Evolutionary conservation across 2,113 vertebrate species (phyloP).

Genomic region (Oreochromis tanganicae): DNA sequence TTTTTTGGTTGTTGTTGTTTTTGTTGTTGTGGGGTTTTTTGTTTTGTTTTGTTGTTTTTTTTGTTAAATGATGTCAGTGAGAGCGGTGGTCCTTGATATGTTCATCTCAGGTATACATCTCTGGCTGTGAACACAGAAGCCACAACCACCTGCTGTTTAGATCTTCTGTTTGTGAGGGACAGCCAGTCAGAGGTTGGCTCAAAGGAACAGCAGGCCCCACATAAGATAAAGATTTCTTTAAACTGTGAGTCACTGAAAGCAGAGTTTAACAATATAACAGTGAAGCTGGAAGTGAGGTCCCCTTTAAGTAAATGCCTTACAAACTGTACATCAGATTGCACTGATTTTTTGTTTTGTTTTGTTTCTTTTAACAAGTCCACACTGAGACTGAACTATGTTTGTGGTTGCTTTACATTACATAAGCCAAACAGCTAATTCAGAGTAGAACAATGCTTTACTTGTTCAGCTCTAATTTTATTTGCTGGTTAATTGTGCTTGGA

Average conservation of each 20-base stretch:
- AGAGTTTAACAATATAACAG: background rate
- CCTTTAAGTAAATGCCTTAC: background rate
- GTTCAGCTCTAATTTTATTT: slow-evolving; percentile 8
- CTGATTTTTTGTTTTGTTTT: fast-evolving
- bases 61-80: fast-evolving
- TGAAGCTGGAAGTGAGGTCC: background rate
- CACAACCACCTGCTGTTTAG: background rate
- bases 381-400: background rate
- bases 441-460: slow-evolving; percentile 1
- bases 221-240: background rate
- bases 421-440: background rate
- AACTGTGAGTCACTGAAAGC: background rate
- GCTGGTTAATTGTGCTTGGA: slow-evolving; percentile 9
- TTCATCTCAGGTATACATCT: background rate
- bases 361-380: background rate
- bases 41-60: no score
- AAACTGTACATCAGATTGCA: background rate
- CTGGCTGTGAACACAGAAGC: background rate
- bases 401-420: background rate
- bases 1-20: no score
- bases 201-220: background rate
- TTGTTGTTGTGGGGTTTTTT: fast-evolving
- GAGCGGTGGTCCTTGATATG: background rate
- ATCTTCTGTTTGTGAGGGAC: background rate
- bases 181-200: background rate